Evolutionary conservation across 2,113 vertebrate species (phyloP).

Genomic region (Pristiophorus japonicus): DNA sequence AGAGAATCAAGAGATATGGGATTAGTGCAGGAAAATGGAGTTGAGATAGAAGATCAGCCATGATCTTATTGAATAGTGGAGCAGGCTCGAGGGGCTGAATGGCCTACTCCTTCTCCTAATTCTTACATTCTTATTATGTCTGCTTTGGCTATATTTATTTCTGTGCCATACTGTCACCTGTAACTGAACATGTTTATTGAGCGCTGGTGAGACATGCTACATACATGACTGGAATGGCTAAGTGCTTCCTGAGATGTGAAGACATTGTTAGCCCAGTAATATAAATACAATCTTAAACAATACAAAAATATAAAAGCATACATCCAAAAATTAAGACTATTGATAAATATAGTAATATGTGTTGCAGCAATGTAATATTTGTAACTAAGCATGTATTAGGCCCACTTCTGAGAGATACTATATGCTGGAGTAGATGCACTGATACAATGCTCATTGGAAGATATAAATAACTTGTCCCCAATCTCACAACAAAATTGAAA

Average conservation of each 20-base stretch:
- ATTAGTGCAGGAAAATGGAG: no score
- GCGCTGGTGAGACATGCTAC: neutral
- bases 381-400: neutral
- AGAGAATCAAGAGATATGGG: no score
- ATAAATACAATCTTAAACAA: conserved; percentile 5
- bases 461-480: neutral
- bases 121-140: no score
- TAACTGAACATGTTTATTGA: neutral
- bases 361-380: conserved; percentile 2
- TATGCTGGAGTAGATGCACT: neutral
- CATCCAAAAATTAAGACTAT: neutral
- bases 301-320: neutral
- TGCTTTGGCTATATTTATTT: neutral
- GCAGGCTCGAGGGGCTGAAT: no score
- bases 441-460: neutral
- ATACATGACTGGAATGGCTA: neutral
- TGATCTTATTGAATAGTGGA: no score
- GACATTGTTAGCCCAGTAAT: neutral
- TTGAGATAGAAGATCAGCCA: no score
- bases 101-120: no score
- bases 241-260: neutral
- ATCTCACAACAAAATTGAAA: neutral
- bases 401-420: neutral
- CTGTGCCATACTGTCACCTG: neutral
- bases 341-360: neutral